phyloP scores from a whole-genome alignment of 1,140 invertebrate species.

The Mesaphorura yosii region DNA sequence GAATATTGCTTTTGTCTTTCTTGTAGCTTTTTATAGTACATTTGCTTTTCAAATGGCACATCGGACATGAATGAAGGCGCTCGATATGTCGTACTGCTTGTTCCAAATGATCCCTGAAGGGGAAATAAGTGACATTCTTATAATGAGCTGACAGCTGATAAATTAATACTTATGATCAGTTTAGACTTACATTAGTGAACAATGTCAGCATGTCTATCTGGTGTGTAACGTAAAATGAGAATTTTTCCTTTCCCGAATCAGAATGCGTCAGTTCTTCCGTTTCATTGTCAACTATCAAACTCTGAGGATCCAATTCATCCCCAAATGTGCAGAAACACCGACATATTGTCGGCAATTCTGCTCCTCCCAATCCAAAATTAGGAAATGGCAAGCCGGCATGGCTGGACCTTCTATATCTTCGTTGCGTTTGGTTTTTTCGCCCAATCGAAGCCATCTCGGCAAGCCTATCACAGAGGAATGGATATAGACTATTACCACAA shows the following conservation, averaged over 20 bases:
- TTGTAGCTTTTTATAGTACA: constrained; percentile 5
- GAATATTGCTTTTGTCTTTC: background rate
- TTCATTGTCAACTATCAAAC: background rate
- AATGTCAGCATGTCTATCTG: constrained; percentile 21
- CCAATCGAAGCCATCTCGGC: too few species aligned
- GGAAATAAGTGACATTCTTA: background rate
- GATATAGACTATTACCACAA: too few species aligned
- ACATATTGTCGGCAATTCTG: background rate
- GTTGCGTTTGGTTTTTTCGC: too few species aligned
- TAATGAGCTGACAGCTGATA: constrained; percentile 3
- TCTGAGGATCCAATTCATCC: too few species aligned
- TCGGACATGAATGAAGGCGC: constrained; percentile 6
- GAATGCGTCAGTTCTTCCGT: too few species aligned
- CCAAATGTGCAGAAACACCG: too few species aligned
- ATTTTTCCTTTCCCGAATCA: background rate
- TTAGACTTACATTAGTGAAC: constrained; percentile 27
- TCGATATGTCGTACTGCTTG: constrained; percentile 16
- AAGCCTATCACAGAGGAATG: too few species aligned
- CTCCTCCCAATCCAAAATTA: constrained; percentile 1
- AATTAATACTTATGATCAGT: background rate
- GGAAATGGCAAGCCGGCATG: constrained; percentile 4
- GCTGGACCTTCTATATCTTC: too few species aligned
- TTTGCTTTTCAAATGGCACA: background rate
- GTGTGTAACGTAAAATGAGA: background rate
- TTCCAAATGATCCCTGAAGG: constrained; percentile 16